These are phyloP conservation scores for Sphaerodactylus townsendi DNA, from an alignment of 2,113 vertebrate species.

Conservation along the genomic window DNA sequence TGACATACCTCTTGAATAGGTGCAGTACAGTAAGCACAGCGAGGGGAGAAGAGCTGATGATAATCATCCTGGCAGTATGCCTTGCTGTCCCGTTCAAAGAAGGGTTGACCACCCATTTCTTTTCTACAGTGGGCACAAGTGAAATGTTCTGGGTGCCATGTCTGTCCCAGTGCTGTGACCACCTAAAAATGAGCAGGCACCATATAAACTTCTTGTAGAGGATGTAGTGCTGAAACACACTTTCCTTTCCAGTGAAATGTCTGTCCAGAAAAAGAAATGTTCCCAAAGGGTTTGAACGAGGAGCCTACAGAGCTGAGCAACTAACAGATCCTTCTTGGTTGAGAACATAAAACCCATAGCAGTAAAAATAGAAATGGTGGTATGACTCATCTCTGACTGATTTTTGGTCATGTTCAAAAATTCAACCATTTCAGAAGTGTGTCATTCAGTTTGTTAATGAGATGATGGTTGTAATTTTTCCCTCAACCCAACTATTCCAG, in stretches of 20 bases:
- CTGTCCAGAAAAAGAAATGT: neutral
- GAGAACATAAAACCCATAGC: neutral
- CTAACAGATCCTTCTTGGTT: neutral
- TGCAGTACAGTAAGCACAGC: constrained; percentile 85
- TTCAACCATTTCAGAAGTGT: too few relatives aligned
- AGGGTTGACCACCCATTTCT: constrained; percentile 78
- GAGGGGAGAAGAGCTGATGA: constrained; percentile 82
- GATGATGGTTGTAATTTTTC: too few relatives aligned
- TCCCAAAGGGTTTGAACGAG: neutral
- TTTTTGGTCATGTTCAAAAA: too few relatives aligned
- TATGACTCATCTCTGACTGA: too few relatives aligned
- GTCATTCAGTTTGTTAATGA: too few relatives aligned
- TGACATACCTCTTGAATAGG: constrained; percentile 83
- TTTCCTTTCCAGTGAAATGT: fast-evolving
- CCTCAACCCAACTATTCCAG: too few relatives aligned
- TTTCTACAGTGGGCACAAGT: constrained; percentile 77
- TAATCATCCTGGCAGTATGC: constrained; percentile 88
- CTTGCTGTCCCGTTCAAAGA: constrained; percentile 82
- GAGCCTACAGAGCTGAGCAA: neutral
- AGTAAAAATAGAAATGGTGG: too few relatives aligned
- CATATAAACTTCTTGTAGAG: neutral
- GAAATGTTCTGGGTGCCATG: constrained; percentile 92
- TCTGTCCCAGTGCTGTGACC: constrained; percentile 83
- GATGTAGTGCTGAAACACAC: neutral
- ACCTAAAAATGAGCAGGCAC: constrained; percentile 62